Conservation (phyloP, 92 coral and sea anemone species). For the Galaxea fascicularis region DNA sequence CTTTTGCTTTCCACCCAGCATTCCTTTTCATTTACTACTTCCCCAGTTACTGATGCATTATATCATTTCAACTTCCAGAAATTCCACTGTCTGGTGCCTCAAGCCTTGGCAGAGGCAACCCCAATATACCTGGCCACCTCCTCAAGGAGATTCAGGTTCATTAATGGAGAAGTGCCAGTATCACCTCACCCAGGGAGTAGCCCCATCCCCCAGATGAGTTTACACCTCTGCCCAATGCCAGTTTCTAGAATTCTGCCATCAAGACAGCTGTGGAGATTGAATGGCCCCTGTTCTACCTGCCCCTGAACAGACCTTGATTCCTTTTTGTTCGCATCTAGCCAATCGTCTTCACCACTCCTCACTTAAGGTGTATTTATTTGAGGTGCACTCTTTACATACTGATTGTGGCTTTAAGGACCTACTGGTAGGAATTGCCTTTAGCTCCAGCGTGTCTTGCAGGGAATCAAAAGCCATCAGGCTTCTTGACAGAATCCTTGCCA, state of each 20-base stretch:
- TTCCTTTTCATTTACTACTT: background rate
- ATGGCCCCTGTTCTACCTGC: background rate
- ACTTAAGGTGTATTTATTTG: background rate
- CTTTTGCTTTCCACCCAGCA: background rate
- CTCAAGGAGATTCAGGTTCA: background rate
- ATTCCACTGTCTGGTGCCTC: background rate
- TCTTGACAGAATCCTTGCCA: background rate
- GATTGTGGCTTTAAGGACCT: background rate
- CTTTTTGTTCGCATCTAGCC: background rate
- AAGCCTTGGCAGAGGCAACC: background rate
- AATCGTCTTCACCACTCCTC: background rate
- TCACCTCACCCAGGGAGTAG: background rate
- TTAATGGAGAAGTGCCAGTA: background rate
- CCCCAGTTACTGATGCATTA: background rate
- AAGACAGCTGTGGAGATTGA: background rate
- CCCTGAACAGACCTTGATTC: background rate
- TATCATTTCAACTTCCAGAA: background rate
- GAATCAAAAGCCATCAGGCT: background rate
- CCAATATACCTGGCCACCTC: background rate
- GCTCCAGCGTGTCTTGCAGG: background rate
- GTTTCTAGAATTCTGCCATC: background rate
- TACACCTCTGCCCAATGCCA: constrained; percentile 1
- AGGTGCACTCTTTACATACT: background rate
- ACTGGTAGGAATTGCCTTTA: constrained; percentile 7
- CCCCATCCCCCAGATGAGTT: background rate